phyloP scores from a whole-genome alignment of 2,888 invertebrate species.

The Xestia rhomboidea region DNA sequence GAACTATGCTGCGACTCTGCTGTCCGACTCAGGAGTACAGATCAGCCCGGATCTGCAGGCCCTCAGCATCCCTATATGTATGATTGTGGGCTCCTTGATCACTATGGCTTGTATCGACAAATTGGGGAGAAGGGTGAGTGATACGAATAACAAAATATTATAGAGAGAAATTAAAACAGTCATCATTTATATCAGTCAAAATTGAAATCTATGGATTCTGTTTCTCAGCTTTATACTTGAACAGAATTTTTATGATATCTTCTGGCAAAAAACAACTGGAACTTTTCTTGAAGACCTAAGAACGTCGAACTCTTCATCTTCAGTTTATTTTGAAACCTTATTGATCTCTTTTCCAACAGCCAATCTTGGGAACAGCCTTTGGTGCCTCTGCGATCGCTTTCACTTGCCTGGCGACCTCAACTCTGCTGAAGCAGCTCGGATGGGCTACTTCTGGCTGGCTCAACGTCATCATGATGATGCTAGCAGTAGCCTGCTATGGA shows the following conservation, averaged over 20 bases:
- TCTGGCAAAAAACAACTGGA: background rate
- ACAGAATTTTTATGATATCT: background rate
- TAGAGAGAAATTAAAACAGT: background rate
- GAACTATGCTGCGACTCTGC: constrained; percentile 72
- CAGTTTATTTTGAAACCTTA: background rate
- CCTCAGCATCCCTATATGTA: constrained; percentile 72
- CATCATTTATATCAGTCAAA: background rate
- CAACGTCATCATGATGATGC: constrained; percentile 68
- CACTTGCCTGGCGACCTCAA: constrained; percentile 64
- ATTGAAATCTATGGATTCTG: background rate
- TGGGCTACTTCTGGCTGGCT: constrained; percentile 71
- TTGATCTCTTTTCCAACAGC: constrained; percentile 58
- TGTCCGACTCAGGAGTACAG: constrained; percentile 67
- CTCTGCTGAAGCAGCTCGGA: constrained; percentile 66
- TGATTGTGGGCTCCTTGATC: constrained; percentile 70
- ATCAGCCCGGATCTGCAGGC: constrained; percentile 72
- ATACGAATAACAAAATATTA: background rate
- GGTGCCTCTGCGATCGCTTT: constrained; percentile 64
- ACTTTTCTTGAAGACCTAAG: background rate
- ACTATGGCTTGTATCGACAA: constrained; percentile 70
- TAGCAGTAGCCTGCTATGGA: constrained; percentile 71
- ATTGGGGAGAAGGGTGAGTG: constrained; percentile 69
- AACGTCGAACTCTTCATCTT: background rate
- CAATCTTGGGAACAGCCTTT: constrained; percentile 66
- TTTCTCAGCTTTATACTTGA: background rate